Conservation (phyloP, 2,888 invertebrate species). For the Drosophila fulvimacula region DNA sequence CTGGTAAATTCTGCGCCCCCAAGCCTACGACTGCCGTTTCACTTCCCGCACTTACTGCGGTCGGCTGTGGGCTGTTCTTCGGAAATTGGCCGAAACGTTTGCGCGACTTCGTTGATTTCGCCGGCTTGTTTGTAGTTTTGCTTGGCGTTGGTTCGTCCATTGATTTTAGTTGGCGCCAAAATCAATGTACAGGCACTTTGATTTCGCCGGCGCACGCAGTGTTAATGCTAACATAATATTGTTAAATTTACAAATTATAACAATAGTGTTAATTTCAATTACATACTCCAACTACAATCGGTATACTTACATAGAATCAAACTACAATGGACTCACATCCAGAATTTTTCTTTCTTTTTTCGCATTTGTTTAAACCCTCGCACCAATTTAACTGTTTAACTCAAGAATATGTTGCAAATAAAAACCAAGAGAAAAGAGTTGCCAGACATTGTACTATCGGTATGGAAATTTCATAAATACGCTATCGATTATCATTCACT, state of each 20-base stretch:
- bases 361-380: slow-evolving; percentile 4
- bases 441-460: slow-evolving; percentile 5
- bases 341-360: neutral
- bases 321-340: neutral
- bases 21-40: neutral
- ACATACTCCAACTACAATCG: neutral
- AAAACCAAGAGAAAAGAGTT: neutral
- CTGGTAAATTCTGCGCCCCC: neutral
- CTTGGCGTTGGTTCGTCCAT: slow-evolving; percentile 24
- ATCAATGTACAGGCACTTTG: slow-evolving; percentile 14
- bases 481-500: slow-evolving; percentile 7
- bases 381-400: neutral
- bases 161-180: slow-evolving; percentile 26
- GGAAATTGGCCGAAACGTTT: slow-evolving; percentile 21
- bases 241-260: neutral
- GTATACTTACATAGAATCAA: neutral
- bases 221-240: slow-evolving; percentile 1
- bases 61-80: slow-evolving; percentile 6
- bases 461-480: neutral
- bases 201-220: slow-evolving; percentile 7
- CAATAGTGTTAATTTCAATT: neutral
- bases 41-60: neutral
- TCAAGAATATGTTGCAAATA: neutral
- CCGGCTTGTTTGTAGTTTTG: neutral
- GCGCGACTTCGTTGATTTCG: neutral